phyloP scores from a whole-genome alignment of 2,113 vertebrate species.

The Nothobranchius kuhntae region DNA sequence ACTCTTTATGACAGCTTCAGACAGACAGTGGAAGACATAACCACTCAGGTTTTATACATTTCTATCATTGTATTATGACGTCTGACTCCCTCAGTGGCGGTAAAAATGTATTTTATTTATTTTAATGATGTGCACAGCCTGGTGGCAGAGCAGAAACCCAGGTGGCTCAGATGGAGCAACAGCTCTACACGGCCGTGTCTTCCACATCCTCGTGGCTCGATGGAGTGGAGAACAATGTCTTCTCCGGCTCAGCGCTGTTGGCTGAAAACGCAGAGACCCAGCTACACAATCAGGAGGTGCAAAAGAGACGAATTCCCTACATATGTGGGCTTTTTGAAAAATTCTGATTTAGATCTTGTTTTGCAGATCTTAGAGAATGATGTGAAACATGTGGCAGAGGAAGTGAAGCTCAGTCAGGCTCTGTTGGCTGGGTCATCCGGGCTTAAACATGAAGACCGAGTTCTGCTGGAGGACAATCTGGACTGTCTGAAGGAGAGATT shows the following conservation, averaged over 20 bases:
- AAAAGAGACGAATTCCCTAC: not conserved
- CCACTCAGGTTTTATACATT: slow-evolving; percentile 75
- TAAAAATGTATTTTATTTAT: not conserved
- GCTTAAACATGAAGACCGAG: slow-evolving; percentile 77
- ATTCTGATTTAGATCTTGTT: not conserved
- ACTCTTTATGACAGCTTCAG: slow-evolving; percentile 83
- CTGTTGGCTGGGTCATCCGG: slow-evolving; percentile 80
- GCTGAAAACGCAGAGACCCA: slow-evolving; percentile 85
- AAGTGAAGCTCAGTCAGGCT: slow-evolving; percentile 85
- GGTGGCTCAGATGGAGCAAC: slow-evolving; percentile 82
- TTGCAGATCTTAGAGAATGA: slow-evolving; percentile 86
- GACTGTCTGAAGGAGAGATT: slow-evolving; percentile 85
- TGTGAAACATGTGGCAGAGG: slow-evolving; percentile 86
- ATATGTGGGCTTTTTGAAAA: no score
- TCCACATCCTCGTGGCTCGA: slow-evolving; percentile 88
- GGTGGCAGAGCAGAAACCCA: slow-evolving; percentile 61
- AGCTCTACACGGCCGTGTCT: slow-evolving; percentile 84
- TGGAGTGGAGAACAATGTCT: slow-evolving; percentile 84
- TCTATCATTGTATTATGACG: not conserved
- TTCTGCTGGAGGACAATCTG: slow-evolving; percentile 87
- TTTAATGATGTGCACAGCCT: slow-evolving; percentile 55
- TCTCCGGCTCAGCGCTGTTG: slow-evolving; percentile 80
- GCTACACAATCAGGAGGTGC: slow-evolving; percentile 87
- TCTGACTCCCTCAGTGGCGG: not conserved
- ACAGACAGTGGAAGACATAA: slow-evolving; percentile 82